phyloP scores from a whole-genome alignment of 2,113 vertebrate genomes.

The Colinus virginianus region DNA sequence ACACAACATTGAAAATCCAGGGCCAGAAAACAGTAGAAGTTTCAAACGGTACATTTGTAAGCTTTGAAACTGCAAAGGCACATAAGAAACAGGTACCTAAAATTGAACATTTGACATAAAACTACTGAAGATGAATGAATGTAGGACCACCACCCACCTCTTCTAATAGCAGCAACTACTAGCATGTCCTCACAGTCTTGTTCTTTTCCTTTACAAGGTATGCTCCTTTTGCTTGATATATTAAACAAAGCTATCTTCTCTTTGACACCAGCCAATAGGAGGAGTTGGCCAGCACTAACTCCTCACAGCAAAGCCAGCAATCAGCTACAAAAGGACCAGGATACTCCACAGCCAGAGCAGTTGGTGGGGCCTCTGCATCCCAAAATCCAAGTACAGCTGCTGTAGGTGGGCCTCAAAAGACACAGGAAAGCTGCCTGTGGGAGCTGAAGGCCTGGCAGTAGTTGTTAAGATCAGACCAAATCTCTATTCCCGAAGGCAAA shows the following conservation, averaged over 20 bases:
- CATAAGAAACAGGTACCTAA: background rate
- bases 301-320: background rate
- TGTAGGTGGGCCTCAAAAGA: conserved; percentile 40
- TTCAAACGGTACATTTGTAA: background rate
- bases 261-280: conserved; percentile 36
- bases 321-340: background rate
- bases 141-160: background rate
- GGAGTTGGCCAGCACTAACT: background rate
- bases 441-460: background rate
- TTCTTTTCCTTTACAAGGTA: background rate
- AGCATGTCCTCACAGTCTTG: background rate
- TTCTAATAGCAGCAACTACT: background rate
- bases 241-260: conserved; percentile 21
- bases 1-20: background rate
- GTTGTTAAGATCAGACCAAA: conserved; percentile 26
- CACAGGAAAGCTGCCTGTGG: conserved; percentile 18
- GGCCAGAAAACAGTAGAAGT: background rate
- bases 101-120: conserved; percentile 22
- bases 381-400: background rate
- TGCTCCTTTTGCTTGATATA: background rate
- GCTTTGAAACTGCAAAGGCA: background rate
- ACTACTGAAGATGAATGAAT: background rate
- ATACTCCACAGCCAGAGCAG: background rate
- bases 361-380: background rate
- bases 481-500: conserved; percentile 35